Evolutionary conservation across 2,888 invertebrate species (phyloP), one percentile per base, ranked within the genome.

Genomic region (Yponomeuta plumbellus): DNA sequence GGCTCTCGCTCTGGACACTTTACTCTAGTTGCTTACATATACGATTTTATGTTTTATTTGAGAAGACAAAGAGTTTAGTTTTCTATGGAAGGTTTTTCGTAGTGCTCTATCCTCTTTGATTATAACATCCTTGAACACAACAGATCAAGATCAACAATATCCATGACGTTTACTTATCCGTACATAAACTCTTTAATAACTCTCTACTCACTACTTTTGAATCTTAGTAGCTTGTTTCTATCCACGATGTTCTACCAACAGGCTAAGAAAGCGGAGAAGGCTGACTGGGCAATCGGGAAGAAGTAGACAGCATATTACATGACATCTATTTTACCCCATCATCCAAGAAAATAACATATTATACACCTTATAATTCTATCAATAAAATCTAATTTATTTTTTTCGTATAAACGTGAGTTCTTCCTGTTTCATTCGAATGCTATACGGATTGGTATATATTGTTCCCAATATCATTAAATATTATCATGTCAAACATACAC

Each of bases 181-280:
- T 17, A 52, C 44, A 52, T 1, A 13, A 52, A 52, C 44, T 52
- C 22, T 59, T 59, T 11, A 21, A 59, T 59, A 59, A 59, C 21
- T 13, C 13, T 59, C 20, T n/a, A 58, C n/a, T 59, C n/a, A 3
- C 11, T 59, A 22, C 22, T 58, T 58, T 58, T 58, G 0, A 58
- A 58, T 58, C 58, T 20, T 17, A 56, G 20, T n/a, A 59, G 59
- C 23, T 5, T 59, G 22, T 59, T 59, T 59, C 21, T 23, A 59
- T 59, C 21, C 13, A 59, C 59, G 23, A 59, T 22, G 22, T 58
- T 20, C 58, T 58, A 20, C 58, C 85, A 84, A 92, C 95, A 95
- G 95, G 93, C 94, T 80, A 95, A 95, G 94, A 95, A 95, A 84
- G 93, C 94, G 83, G 95, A 95, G 93, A 94, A 94, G 83, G 94